These are phyloP conservation scores for Notoglanidium macrostoma DNA, from an alignment of 2,797 vertebrate species.

Conservation along the genomic window DNA sequence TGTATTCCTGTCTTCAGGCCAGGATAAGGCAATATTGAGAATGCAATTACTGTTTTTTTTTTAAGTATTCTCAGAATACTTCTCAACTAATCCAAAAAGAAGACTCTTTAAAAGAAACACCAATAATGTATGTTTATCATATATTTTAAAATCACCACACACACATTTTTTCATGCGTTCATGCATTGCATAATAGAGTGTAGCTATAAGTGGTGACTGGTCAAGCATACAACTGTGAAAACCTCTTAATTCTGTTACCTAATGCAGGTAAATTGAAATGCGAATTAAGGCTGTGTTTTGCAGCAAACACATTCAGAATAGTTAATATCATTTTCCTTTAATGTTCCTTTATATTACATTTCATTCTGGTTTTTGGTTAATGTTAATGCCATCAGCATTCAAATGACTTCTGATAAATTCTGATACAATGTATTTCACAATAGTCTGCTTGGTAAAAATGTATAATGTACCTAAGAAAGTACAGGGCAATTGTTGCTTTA, in stretches of 20 bases:
- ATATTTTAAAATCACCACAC: background rate
- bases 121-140: background rate
- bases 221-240: background rate
- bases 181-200: background rate
- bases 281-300: background rate
- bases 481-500: background rate
- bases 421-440: background rate
- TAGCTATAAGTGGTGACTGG: background rate
- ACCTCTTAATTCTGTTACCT: background rate
- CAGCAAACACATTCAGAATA: background rate
- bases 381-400: background rate
- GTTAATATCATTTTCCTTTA: background rate
- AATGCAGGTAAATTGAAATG: background rate
- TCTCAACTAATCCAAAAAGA: background rate
- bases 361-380: background rate
- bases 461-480: background rate
- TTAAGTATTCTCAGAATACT: background rate
- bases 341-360: background rate
- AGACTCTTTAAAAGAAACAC: background rate
- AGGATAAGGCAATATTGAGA: background rate
- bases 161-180: background rate
- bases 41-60: background rate
- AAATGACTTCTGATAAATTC: background rate
- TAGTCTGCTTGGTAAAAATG: background rate
- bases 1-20: background rate